Conservation (phyloP, 2,113 vertebrate genomes). For the Ophiodon elongatus region DNA sequence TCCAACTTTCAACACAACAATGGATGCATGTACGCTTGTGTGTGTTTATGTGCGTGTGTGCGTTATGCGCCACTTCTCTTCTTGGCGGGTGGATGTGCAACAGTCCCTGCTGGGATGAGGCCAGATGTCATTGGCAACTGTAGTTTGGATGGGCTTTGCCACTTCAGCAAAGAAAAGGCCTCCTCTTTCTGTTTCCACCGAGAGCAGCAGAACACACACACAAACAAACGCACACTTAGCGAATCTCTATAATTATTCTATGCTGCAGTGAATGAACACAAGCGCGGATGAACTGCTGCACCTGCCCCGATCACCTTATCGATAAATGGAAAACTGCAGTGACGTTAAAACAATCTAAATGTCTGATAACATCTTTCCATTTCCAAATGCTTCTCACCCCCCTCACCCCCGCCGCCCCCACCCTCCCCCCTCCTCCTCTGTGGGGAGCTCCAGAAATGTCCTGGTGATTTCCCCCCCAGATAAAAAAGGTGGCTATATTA, state of each 20-base stretch:
- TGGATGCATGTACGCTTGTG: background rate
- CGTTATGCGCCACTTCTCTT: constrained; percentile 38
- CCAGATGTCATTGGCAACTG: constrained; percentile 56
- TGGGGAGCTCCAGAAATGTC: constrained; percentile 13
- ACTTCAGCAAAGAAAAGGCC: constrained; percentile 63
- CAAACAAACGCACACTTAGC: background rate
- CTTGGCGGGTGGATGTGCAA: constrained; percentile 63
- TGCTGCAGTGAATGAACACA: constrained; percentile 48
- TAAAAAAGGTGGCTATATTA: background rate
- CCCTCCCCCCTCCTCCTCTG: too few species aligned
- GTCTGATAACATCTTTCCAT: constrained; percentile 11
- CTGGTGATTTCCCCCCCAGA: background rate
- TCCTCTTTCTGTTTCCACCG: constrained; percentile 43
- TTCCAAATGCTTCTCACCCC: too few species aligned
- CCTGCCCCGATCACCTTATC: background rate
- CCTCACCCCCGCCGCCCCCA: too few species aligned
- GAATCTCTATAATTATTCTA: constrained; percentile 62
- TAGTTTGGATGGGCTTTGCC: constrained; percentile 66
- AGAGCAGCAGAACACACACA: constrained; percentile 46
- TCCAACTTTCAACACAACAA: background rate
- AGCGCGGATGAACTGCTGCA: constrained; percentile 31
- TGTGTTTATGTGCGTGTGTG: background rate
- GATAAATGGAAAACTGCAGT: constrained; percentile 3
- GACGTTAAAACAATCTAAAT: background rate
- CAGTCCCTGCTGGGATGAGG: constrained; percentile 48